These are phyloP conservation scores for Anticlea derivata DNA, from an alignment of 2,888 invertebrate genomes.

Conservation along the genomic window DNA sequence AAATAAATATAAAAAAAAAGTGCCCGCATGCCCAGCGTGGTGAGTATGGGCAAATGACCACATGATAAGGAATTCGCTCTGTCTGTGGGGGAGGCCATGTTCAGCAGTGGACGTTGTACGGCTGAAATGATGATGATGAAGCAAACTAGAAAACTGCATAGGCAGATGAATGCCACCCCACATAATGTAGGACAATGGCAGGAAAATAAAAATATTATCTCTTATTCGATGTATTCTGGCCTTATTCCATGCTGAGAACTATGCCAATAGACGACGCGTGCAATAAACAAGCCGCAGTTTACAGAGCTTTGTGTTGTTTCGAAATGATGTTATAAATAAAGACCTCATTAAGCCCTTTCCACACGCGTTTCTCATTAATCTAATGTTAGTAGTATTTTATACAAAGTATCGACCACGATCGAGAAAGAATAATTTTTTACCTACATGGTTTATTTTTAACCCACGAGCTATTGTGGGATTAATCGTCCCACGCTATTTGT, in stretches of 20 bases:
- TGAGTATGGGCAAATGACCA: too few relatives aligned
- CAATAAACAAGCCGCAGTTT: conserved; percentile 49
- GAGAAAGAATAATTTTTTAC: conserved; percentile 29
- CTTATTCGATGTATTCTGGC: too few relatives aligned
- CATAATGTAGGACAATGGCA: too few relatives aligned
- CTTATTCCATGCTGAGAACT: conserved; percentile 41
- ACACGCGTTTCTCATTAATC: conserved; percentile 42
- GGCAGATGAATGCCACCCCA: too few relatives aligned
- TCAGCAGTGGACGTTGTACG: too few relatives aligned
- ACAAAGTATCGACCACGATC: conserved; percentile 32
- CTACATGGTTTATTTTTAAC: conserved; percentile 44
- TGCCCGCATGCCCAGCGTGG: too few relatives aligned
- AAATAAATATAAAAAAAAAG: too few relatives aligned
- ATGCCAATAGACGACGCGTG: conserved; percentile 55
- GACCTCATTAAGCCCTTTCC: conserved; percentile 44
- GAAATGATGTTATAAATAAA: conserved; percentile 57
- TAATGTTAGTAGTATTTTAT: conserved; percentile 39
- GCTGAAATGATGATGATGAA: too few relatives aligned
- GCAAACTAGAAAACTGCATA: too few relatives aligned
- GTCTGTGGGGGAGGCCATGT: too few relatives aligned
- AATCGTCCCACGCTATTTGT: conserved; percentile 2
- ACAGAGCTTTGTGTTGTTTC: conserved; percentile 54
- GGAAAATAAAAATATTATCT: too few relatives aligned
- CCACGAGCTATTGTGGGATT: background rate
- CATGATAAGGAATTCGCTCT: too few relatives aligned